Percentiles rank a stretch among this genome's conserved stretches.
phyloP scores from a whole-genome alignment of 2,888 invertebrate species.

The Meandrusa payeni region DNA sequence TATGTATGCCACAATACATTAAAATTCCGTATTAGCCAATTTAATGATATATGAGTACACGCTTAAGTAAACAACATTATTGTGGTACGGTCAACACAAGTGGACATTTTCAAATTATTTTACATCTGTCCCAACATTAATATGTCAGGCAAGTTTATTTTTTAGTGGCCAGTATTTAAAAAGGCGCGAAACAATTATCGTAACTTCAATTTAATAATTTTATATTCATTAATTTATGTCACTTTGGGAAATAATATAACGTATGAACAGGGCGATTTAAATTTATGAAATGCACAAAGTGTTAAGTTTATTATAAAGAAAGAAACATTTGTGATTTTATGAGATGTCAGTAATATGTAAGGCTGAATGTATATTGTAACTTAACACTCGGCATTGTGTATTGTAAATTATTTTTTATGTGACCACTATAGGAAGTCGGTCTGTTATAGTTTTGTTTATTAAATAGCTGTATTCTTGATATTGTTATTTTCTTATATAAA shows the following conservation, averaged over 20 bases:
- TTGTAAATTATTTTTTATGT: too few species aligned
- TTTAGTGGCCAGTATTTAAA: neutral
- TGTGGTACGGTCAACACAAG: neutral
- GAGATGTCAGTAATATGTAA: too few species aligned
- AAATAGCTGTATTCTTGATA: too few species aligned
- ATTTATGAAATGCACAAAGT: conserved; percentile 1
- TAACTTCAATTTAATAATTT: conserved; percentile 6
- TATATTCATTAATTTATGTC: conserved; percentile 7
- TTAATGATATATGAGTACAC: conserved; percentile 8
- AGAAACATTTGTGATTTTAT: too few species aligned
- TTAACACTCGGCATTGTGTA: too few species aligned
- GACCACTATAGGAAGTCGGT: too few species aligned
- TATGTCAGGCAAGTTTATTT: neutral
- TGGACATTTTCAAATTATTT: conserved; percentile 4
- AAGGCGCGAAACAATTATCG: conserved; percentile 9
- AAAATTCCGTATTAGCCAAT: conserved; percentile 17
- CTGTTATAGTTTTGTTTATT: too few species aligned
- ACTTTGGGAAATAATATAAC: conserved; percentile 3
- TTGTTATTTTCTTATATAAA: too few species aligned
- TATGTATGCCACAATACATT: conserved; percentile 20
- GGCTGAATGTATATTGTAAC: too few species aligned
- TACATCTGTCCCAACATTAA: conserved; percentile 5
- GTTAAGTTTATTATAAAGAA: neutral
- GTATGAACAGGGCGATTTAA: conserved; percentile 3
- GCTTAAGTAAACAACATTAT: conserved; percentile 5